Conservation (phyloP, 2,888 invertebrate species). For the Mythimna pallens region DNA sequence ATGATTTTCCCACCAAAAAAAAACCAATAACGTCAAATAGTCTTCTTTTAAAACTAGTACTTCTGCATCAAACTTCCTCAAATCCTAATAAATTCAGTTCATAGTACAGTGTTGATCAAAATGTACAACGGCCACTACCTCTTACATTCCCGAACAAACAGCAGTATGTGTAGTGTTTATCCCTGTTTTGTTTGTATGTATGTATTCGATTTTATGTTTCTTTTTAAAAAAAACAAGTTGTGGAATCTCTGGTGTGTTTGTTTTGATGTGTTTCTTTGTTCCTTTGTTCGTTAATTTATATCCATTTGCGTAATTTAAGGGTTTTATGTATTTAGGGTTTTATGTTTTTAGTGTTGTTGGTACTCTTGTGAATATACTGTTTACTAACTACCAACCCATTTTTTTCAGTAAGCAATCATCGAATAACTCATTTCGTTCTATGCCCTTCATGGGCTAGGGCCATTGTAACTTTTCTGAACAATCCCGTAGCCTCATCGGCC, state of each 20-base stretch:
- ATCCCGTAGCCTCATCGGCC: too few relatives aligned
- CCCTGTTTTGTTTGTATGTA: constrained; percentile 17
- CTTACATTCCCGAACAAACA: constrained; percentile 20
- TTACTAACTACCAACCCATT: constrained; percentile 14
- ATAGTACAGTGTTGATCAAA: constrained; percentile 35
- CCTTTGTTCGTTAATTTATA: constrained; percentile 33
- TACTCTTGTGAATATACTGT: constrained; percentile 8
- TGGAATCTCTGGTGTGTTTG: constrained; percentile 28
- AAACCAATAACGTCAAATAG: too few relatives aligned
- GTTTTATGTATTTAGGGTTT: constrained; percentile 21
- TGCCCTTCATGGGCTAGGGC: too few relatives aligned
- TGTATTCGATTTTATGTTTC: constrained; percentile 28
- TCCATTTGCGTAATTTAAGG: constrained; percentile 23
- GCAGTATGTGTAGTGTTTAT: constrained; percentile 7
- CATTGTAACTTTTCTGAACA: too few relatives aligned
- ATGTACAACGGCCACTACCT: constrained; percentile 17
- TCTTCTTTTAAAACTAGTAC: constrained; percentile 6
- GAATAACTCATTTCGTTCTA: too few relatives aligned
- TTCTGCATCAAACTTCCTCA: constrained; percentile 7
- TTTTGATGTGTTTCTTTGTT: constrained; percentile 46
- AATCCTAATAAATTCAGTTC: constrained; percentile 24
- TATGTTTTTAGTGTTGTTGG: constrained; percentile 9
- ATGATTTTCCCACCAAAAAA: too few relatives aligned
- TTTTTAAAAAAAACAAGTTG: constrained; percentile 48
- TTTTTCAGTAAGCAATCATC: too few relatives aligned